phyloP scores from a whole-genome alignment of 2,113 vertebrate genomes.

The Oplegnathus fasciatus region DNA sequence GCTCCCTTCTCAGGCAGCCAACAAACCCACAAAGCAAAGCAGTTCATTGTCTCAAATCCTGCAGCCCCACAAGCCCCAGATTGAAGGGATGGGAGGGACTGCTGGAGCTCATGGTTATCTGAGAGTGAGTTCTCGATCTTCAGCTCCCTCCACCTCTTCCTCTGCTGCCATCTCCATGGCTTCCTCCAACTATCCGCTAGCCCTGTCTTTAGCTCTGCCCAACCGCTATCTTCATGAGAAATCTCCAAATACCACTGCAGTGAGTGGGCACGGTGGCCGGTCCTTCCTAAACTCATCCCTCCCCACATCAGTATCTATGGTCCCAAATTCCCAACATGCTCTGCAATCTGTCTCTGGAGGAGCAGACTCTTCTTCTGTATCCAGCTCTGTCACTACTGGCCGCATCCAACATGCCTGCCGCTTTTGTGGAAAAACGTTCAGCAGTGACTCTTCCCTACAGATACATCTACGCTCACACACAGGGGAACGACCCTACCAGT shows the following conservation, averaged over 20 bases:
- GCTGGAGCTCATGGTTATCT: slow-evolving; percentile 62
- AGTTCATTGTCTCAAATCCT: slow-evolving; percentile 81
- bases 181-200: slow-evolving; percentile 77
- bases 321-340: slow-evolving; percentile 70
- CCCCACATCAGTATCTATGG: slow-evolving; percentile 59
- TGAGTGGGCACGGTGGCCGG: slow-evolving; percentile 71
- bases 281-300: slow-evolving; percentile 76
- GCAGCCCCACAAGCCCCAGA: slow-evolving; percentile 80
- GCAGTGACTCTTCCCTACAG: slow-evolving; percentile 93
- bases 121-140: slow-evolving; percentile 61
- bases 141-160: slow-evolving; percentile 71
- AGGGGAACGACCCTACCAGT: slow-evolving; percentile 93
- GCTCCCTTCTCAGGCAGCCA: slow-evolving; percentile 74
- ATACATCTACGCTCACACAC: slow-evolving; percentile 95
- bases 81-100: slow-evolving; percentile 62
- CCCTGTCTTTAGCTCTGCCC: slow-evolving; percentile 80
- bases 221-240: slow-evolving; percentile 86
- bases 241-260: slow-evolving; percentile 78
- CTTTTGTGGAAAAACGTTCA: slow-evolving; percentile 93
- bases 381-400: slow-evolving; percentile 50
- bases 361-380: slow-evolving; percentile 63
- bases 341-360: slow-evolving; percentile 65
- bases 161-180: slow-evolving; percentile 67
- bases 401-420: slow-evolving; percentile 89
- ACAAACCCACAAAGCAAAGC: slow-evolving; percentile 73